Base-by-base conservation (phyloP, 1,140 invertebrate genomes). In the Tetragnatha versicolor region DNA sequence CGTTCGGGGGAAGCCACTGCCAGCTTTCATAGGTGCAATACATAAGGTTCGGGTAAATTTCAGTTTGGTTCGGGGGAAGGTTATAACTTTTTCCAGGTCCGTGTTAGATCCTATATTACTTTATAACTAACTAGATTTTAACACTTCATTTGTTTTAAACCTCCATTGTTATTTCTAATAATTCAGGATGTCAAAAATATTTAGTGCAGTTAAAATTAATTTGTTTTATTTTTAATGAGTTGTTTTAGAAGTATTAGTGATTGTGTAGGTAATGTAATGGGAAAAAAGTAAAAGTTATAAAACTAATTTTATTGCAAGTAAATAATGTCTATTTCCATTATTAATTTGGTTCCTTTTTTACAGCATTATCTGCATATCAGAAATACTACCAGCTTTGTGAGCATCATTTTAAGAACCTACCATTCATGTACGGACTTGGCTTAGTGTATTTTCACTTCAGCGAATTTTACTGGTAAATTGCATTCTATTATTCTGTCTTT, bases 361-460 rank as follows among this genome's bases (percentile, higher is more conserved):
- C 85, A 96, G 95, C 96, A 17, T 90, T 97, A 88, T 97, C 95
- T 35, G 95, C 95, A 4, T 98, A 98, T 87, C 94, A 97, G 85
- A 95, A 95, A 85, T 97, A 93, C 86, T 93, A 92, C 84, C 77
- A 83, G 27, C 78, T 85, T n/a, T 79, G 85, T 69, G 80, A 83
- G 45, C 93, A 94, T 81, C 92, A 95, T 84, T 97, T 66, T 12
- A 78, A 88, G 86, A 93, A 98, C 87, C 89, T 93, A 0, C 88
- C 91, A 31, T 97, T 97, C 85, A 88, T 98, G 10, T 99, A 97
- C 87, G 96, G 96, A 22, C 88, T 97, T 42, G 96, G 94, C 9
- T 88, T 98, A 4, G 94, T 96, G 55, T 98, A 98, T 86, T 98
- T 95, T 85, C 95, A 98, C 84, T 98, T 93, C 86, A 96, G 96